These are phyloP conservation scores for Scaptomyza parva DNA, from an alignment of 2,888 invertebrate species.

Conservation along the genomic window DNA sequence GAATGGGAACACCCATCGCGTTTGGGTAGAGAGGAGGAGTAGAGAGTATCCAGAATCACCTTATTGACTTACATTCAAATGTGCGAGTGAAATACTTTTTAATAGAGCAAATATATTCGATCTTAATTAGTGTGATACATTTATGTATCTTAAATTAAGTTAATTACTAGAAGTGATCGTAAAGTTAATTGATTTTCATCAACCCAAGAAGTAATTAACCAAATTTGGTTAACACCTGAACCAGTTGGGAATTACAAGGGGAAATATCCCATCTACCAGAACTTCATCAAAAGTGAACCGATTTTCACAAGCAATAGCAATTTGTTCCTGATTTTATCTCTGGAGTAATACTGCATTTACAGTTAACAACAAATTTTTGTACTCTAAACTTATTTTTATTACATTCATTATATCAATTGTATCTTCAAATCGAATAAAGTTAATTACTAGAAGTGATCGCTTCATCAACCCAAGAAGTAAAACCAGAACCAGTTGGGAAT, in stretches of 20 bases:
- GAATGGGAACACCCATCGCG: slow-evolving; percentile 59
- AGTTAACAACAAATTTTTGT: not conserved
- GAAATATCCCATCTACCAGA: not conserved
- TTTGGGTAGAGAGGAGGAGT: not conserved
- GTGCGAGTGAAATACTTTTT: not conserved
- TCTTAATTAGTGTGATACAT: not conserved
- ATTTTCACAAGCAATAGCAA: not conserved
- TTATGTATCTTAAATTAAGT: not conserved
- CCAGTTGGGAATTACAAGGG: not conserved
- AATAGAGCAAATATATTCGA: not conserved
- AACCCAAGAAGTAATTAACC: not conserved
- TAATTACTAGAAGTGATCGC: not conserved
- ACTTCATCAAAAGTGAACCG: not conserved
- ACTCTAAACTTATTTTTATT: too few species aligned
- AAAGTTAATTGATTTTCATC: not conserved
- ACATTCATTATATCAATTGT: not conserved
- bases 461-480: not conserved
- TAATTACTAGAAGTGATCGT: not conserved
- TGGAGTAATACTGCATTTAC: not conserved
- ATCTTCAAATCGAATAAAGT: not conserved
- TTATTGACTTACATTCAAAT: slow-evolving; percentile 6
- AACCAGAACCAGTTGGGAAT: not conserved
- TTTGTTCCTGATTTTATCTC: not conserved
- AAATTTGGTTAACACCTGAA: not conserved
- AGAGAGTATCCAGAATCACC: slow-evolving; percentile 1